Evolutionary conservation across 2,113 vertebrate genomes (phyloP).

Genomic region (Sinocyclocheilus anophthalmus): DNA sequence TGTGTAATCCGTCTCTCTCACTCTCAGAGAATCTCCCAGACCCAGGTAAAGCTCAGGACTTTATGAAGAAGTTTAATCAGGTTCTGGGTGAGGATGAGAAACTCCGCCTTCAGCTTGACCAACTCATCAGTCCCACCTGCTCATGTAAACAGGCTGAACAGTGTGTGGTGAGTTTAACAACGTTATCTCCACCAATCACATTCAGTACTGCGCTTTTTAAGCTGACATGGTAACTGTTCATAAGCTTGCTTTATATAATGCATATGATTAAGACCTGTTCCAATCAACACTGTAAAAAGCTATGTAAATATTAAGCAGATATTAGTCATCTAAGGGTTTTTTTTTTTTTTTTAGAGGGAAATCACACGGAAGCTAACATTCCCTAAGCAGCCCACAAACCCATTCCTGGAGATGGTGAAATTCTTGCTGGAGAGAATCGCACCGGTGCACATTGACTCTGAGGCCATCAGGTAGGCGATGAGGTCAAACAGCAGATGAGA

Average conservation of each 20-base stretch:
- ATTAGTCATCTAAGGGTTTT: neutral
- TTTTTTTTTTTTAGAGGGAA: conserved; percentile 81
- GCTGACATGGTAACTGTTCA: neutral
- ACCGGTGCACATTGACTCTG: conserved; percentile 98
- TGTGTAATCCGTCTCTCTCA: neutral
- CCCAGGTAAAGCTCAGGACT: conserved; percentile 98
- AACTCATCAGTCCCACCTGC: conserved; percentile 94
- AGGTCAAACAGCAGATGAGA: neutral
- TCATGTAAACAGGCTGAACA: conserved; percentile 99
- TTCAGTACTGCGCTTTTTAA: neutral
- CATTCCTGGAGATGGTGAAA: conserved; percentile 99
- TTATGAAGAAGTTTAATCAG: conserved; percentile 99
- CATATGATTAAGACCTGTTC: neutral
- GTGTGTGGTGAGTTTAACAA: conserved; percentile 89
- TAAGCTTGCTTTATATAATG: neutral
- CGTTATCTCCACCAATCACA: neutral
- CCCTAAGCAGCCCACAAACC: conserved; percentile 98
- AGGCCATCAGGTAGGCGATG: conserved; percentile 91
- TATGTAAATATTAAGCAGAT: neutral
- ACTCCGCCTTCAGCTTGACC: conserved; percentile 88
- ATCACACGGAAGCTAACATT: conserved; percentile 97
- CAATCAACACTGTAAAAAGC: neutral
- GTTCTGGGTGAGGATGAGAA: conserved; percentile 98
- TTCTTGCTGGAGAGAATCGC: conserved; percentile 98
- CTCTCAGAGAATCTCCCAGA: conserved; percentile 93